These are phyloP conservation scores for Clupea harengus DNA, from an alignment of 2,113 vertebrate genomes.

Conservation along the genomic window DNA sequence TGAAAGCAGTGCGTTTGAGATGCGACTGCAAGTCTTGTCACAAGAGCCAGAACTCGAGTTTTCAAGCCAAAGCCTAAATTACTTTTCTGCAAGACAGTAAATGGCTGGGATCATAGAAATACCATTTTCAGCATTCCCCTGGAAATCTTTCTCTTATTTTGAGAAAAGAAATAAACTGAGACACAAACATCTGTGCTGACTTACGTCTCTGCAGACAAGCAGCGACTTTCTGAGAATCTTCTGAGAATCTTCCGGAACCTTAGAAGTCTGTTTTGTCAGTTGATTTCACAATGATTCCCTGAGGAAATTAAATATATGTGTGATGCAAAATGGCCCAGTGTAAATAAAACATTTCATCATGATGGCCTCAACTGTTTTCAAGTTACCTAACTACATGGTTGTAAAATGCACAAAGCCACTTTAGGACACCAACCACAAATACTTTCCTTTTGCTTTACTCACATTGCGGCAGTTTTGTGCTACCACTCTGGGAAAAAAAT, in stretches of 20 bases:
- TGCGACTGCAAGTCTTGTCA: not conserved
- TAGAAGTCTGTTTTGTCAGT: not conserved
- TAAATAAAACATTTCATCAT: conserved; percentile 1
- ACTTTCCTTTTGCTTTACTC: not conserved
- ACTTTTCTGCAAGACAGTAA: not conserved
- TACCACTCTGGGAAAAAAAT: not conserved
- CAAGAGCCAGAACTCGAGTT: not conserved
- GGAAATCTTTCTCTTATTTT: not conserved
- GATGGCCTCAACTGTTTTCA: not conserved
- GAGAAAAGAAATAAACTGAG: not conserved
- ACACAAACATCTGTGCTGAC: not conserved
- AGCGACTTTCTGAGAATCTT: not conserved
- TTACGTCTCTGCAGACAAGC: not conserved
- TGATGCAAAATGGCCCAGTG: not conserved
- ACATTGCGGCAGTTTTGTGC: not conserved
- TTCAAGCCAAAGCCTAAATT: not conserved
- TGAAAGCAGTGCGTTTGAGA: not conserved
- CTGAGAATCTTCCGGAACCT: not conserved
- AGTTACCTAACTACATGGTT: not conserved
- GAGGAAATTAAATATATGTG: not conserved
- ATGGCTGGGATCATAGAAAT: not conserved
- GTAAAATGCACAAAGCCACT: not conserved
- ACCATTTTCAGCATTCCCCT: not conserved
- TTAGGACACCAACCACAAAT: not conserved
- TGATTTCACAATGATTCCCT: conserved; percentile 1